Evolutionary conservation across 2,113 vertebrate species (phyloP), one percentile per base, ranked within the genome.

Genomic region (Spea bombifrons): DNA sequence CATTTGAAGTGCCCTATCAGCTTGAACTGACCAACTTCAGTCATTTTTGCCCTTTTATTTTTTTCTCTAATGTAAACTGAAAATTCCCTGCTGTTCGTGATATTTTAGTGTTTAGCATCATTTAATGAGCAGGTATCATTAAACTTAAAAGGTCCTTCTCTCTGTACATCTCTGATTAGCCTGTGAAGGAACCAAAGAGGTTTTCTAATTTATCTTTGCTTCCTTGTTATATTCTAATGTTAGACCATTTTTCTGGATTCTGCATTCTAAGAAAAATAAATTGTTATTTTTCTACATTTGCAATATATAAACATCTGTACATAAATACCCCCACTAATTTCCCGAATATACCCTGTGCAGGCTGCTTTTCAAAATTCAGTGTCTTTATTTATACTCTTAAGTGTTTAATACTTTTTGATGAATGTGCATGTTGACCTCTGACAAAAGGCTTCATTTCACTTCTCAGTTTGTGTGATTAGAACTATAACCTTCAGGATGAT

Each of bases 1-100:
- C 91, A 93, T 94, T 97, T 98, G 94, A 96, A 99, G 96, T 95
- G 95, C 94, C 92, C 90, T 94, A 96, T 95, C 94, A 95, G 95
- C 95, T 96, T 95, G 95, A 98, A 95, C 94, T 92, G 95, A 92
- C 95, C 95, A 96, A 94, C 95, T 97, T 97, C 95, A 96, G 94
- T 95, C 95, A 94, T 94, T 96, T 97, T 93, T 88, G 91, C 86
- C 94, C 94, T 94, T 94, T 94, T 94, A 93, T 94, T 94, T 93
- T 92, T 92, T 93, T 89, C 94, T 94, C 93, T 95, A 96, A 96
- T 94, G 92, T 96, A 96, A 94, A 96, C 95, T 96, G 94, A 94
- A 96, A 73, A 94, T 94, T 95, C 94, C 93, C 92, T 90, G 91
- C 93, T 92, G 92, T 90, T 92, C 92, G 61, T 93, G 94, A 89